Evolutionary conservation across 2,113 vertebrate genomes (phyloP).

Genomic region (Propithecus coquereli): DNA sequence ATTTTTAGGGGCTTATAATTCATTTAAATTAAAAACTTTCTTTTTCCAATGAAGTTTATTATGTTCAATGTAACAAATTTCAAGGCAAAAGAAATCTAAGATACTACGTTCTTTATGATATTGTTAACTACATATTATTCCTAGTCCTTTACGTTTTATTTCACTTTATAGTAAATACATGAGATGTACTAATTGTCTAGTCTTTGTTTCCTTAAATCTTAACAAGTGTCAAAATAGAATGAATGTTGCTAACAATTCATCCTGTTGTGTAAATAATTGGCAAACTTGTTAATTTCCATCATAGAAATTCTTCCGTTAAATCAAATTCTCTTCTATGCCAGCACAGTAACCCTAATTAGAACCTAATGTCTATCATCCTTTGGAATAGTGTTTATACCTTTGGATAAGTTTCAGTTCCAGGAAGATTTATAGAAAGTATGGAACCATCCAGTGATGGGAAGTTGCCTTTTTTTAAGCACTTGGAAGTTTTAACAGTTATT

Average conservation of each 20-base stretch:
- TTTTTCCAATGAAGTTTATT: neutral
- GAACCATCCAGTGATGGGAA: slow-evolving; percentile 49
- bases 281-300: slow-evolving; percentile 43
- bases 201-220: neutral
- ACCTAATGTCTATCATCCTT: slow-evolving; percentile 35
- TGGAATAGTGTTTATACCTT: slow-evolving; percentile 36
- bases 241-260: neutral
- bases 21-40: neutral
- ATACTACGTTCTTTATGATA: neutral
- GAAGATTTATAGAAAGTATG: slow-evolving; percentile 62
- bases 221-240: neutral
- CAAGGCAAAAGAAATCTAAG: neutral
- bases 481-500: slow-evolving; percentile 78
- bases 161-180: neutral
- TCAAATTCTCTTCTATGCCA: slow-evolving; percentile 39
- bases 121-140: neutral
- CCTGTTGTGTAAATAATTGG: slow-evolving; percentile 9
- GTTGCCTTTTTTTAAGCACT: slow-evolving; percentile 67
- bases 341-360: slow-evolving; percentile 38
- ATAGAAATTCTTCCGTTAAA: slow-evolving; percentile 61
- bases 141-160: neutral
- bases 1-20: neutral
- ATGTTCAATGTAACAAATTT: neutral
- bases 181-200: neutral
- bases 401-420: slow-evolving; percentile 57